These are phyloP conservation scores for Mastomys natalensis DNA, from an alignment of 2,113 vertebrate species.

Conservation along the genomic window DNA sequence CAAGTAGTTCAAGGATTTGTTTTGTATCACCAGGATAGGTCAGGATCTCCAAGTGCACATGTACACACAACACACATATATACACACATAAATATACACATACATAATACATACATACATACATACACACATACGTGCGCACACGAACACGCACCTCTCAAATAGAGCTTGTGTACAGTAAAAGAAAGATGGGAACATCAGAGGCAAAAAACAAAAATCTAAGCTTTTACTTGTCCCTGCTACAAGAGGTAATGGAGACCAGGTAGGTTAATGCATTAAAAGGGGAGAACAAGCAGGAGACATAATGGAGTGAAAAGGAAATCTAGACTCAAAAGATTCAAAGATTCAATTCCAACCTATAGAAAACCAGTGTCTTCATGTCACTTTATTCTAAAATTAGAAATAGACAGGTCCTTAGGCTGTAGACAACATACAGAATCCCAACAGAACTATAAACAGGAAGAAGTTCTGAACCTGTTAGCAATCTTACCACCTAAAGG, in stretches of 20 bases:
- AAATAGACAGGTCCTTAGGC: constrained; percentile 72
- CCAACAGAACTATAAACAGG: constrained; percentile 77
- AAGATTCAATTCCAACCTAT: constrained; percentile 55
- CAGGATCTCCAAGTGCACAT: neutral
- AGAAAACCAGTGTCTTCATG: constrained; percentile 29
- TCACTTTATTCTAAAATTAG: constrained; percentile 80
- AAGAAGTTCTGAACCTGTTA: constrained; percentile 70
- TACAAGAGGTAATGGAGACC: constrained; percentile 21
- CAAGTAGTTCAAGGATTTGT: neutral
- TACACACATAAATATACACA: no score
- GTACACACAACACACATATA: neutral
- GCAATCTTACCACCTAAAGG: constrained; percentile 71
- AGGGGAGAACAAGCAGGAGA: no score
- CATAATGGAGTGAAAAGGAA: neutral
- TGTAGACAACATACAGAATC: constrained; percentile 78
- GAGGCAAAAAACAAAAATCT: constrained; percentile 17
- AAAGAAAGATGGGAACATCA: neutral
- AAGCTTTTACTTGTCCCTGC: constrained; percentile 61
- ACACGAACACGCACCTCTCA: neutral
- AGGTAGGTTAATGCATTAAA: neutral
- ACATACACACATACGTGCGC: neutral
- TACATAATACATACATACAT: no score
- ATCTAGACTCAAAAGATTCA: constrained; percentile 62
- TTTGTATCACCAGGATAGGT: neutral
- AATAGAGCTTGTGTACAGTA: constrained; percentile 35